phyloP scores from a whole-genome alignment of 2,113 vertebrate species.

The Brachyistius frenatus region DNA sequence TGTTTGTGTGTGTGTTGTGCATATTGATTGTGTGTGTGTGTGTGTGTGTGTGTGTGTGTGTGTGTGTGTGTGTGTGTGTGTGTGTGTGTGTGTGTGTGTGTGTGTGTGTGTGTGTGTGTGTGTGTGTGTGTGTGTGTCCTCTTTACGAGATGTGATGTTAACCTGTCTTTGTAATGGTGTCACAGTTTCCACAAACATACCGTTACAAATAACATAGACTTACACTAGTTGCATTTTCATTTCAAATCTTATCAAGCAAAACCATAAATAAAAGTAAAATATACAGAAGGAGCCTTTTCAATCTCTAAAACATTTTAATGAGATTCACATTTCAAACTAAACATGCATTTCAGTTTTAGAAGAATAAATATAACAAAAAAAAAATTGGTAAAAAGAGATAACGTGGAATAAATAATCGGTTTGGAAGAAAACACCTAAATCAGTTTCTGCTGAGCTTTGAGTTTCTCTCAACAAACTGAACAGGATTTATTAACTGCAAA shows the following conservation, averaged over 20 bases:
- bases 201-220: neutral
- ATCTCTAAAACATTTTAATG: constrained; percentile 1
- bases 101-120: neutral
- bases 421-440: too few relatives aligned
- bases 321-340: too few relatives aligned
- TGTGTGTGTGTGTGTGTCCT: neutral
- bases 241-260: neutral
- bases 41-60: neutral
- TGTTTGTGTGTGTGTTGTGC: neutral
- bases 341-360: too few relatives aligned
- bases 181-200: too few relatives aligned
- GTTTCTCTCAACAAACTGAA: too few relatives aligned
- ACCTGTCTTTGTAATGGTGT: constrained; percentile 2
- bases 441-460: too few relatives aligned
- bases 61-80: neutral
- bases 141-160: neutral
- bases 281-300: neutral
- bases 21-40: neutral
- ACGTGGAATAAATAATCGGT: too few relatives aligned
- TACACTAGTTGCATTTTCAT: neutral
- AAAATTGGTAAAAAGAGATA: neutral
- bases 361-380: neutral
- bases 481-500: too few relatives aligned
- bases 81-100: neutral
- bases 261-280: constrained; percentile 1